Base-by-base conservation (phyloP, 37 sponge, comb jelly and placozoan species). In the Chondrosia reniformis region DNA sequence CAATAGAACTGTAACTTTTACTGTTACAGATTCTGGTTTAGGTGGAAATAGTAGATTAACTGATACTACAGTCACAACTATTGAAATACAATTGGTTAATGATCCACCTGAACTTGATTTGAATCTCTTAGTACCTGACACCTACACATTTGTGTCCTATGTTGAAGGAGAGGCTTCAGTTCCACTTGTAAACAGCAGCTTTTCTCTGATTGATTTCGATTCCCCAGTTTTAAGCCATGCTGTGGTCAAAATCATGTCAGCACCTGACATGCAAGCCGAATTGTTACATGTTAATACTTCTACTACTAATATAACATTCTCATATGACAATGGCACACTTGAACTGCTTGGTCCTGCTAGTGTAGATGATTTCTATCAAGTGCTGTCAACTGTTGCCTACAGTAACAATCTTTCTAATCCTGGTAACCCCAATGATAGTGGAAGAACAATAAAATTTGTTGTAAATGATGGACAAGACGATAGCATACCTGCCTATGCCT, bases 31-130 rank as follows among this genome's bases (percentile, higher is more conserved):
- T 76, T 33, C 40, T 33, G 73, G 46, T 24, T 40, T 55, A 37
- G 63, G 33, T 38, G 85, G 88, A 0, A 38, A 58, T n/a, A 41
- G 63, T 46, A 28, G 46, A 4, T 63, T 15, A 22, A 25, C 46
- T 25, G 66, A 43, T 17, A 27, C 37, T 8, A 62, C 75, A 45
- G 36, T 33, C 32, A 83, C 89, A 24, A 58, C 59, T 22, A 41
- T 95, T 13, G 21, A 33, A 2, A 86, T 95, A 21, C 43, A 73
- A 32, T 84, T 83, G n/a, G 77, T 88, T 24, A 89, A 91, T 46
- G 91, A 91, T 72, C 92, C 96, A 4, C 92, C 96, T 39, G 88
- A 95, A 61, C 38, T 95, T 33, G 92, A 95, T 41, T 77, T 95
- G n/a, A 65, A 88, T 39, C 21, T 46, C 4, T 76, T 64, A 65